Conservation (phyloP, 2,113 vertebrate genomes). For the Synodontis membranacea region DNA sequence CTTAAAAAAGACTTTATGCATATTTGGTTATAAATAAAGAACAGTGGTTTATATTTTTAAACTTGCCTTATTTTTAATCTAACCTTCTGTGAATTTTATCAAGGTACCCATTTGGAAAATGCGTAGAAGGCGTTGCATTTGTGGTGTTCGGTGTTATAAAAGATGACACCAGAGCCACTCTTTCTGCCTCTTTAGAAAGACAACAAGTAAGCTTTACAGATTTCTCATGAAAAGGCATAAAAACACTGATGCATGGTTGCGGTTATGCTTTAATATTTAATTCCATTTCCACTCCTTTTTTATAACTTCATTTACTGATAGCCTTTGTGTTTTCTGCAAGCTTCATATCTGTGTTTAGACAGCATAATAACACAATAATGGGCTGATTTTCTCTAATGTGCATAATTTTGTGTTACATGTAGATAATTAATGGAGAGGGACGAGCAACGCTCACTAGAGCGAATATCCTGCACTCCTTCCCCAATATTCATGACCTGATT, state of each 20-base stretch:
- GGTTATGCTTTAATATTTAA: too few species aligned
- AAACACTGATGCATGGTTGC: too few species aligned
- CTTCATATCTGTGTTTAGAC: too few species aligned
- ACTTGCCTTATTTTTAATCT: neutral
- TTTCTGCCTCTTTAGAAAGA: constrained; percentile 69
- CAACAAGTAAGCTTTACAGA: constrained; percentile 57
- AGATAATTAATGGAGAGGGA: constrained; percentile 43
- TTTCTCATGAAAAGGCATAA: neutral
- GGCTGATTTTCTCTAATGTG: too few species aligned
- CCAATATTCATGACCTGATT: constrained; percentile 32
- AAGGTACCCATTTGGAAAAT: constrained; percentile 76
- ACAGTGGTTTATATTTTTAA: neutral
- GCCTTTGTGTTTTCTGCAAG: too few species aligned
- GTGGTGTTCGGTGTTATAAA: constrained; percentile 74
- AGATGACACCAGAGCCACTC: constrained; percentile 55
- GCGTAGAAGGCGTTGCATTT: constrained; percentile 65
- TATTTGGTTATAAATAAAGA: too few species aligned
- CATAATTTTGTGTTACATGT: neutral
- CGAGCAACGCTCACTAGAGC: neutral
- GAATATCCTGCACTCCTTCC: constrained; percentile 25
- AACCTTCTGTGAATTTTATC: neutral
- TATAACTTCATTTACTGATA: too few species aligned
- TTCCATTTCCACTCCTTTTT: too few species aligned
- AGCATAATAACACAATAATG: too few species aligned
- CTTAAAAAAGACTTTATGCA: too few species aligned